Evolutionary conservation across 2,888 invertebrate species (phyloP), one percentile per base, ranked within the genome.

Genomic region (Laspeyria flexula): DNA sequence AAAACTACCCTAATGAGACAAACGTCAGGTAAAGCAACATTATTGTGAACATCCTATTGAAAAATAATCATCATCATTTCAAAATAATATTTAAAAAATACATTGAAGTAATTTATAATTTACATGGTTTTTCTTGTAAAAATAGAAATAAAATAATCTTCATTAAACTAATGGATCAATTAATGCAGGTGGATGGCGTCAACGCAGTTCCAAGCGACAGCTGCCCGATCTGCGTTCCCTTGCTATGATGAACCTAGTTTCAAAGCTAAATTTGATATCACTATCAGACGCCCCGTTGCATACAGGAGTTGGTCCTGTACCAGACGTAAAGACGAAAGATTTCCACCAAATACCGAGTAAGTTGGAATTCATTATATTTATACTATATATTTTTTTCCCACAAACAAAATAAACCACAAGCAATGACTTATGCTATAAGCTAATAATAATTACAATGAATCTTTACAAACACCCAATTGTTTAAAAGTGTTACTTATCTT

Each of bases 191-290:
- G 91, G 92, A 85, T 94, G 79, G 95, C 94, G 0, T 92, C 95
- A 0, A 96, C 96, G 0, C 96, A 96, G 70, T 95, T 96, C 73
- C 93, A 96, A 83, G 92, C 95, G 0, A 93, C 94, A 1, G 85
- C 94, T 50, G 95, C 95, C 0, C 93, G 96, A 13, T 90, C 89
- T 61, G 96, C 95, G 0, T 96, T 97, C 79, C 97, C 97, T 16
- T 95, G 96, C 68, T 96, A 96, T 68, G 97, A 97, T 71, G 96
- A 97, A 65, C 97, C 97, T 0, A 94, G 94, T n/a, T 95, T 96
- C 75, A 97, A 97, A 75, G 96, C 97, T 0, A 95, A 92, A 4
- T 97, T 97, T 61, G 86, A 92, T 10, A 92, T 97, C 18, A 94
- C 92, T 49, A 93, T 97, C 58, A 93, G 93, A 27, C 93, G 95